A percentile compares a stretch with the other conserved stretches of the same genome.
These are phyloP conservation scores for Hetaerina americana DNA, from an alignment of 1,140 invertebrate genomes.

Conservation along the genomic window DNA sequence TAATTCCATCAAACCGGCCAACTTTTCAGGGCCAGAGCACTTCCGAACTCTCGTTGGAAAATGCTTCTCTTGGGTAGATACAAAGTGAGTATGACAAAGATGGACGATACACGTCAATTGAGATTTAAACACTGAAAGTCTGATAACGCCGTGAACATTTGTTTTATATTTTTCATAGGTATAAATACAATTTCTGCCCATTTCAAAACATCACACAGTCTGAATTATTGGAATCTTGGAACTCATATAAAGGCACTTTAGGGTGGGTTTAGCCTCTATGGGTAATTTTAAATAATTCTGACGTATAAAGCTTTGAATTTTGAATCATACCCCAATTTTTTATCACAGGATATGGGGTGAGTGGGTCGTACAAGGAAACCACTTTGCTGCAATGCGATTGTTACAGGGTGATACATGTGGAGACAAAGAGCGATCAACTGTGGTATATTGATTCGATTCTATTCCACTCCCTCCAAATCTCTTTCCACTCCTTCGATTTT, in stretches of 20 bases:
- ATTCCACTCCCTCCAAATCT: too few relatives aligned
- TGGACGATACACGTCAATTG: too few relatives aligned
- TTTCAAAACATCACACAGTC: constrained; percentile 2
- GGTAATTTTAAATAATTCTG: not conserved
- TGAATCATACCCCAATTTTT: not conserved
- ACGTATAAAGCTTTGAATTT: not conserved
- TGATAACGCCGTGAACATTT: too few relatives aligned
- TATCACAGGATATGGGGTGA: not conserved
- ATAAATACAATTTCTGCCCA: constrained; percentile 2
- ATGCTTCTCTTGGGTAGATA: not conserved
- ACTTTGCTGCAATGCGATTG: not conserved
- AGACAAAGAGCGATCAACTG: not conserved
- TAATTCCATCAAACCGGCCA: not conserved
- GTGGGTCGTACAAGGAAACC: not conserved
- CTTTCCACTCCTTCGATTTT: too few relatives aligned
- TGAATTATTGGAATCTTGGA: not conserved
- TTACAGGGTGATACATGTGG: not conserved
- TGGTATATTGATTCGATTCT: too few relatives aligned
- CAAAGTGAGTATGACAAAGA: not conserved
- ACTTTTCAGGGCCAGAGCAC: not conserved
- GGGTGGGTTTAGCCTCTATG: not conserved
- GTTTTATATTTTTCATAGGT: not conserved
- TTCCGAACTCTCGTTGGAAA: not conserved
- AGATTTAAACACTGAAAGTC: too few relatives aligned
- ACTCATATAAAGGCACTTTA: constrained; percentile 1